phyloP scores from a whole-genome alignment of 2,113 vertebrate species.

The Rafetus swinhoei region DNA sequence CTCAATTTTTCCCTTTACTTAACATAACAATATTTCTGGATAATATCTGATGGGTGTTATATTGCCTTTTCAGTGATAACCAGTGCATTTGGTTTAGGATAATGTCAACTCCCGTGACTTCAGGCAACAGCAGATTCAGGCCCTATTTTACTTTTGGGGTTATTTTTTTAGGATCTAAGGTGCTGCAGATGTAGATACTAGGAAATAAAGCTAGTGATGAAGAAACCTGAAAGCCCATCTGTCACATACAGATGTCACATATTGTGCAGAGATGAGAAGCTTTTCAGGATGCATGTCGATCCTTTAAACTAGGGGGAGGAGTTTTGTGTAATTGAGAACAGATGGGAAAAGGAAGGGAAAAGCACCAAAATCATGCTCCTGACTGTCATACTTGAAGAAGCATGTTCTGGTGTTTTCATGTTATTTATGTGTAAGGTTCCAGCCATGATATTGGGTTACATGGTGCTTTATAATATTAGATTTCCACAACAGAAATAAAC shows the following conservation, averaged over 20 bases:
- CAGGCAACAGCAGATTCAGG: neutral
- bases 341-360: slow-evolving; percentile 68
- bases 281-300: slow-evolving; percentile 64
- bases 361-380: slow-evolving; percentile 56
- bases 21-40: neutral
- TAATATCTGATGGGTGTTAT: neutral
- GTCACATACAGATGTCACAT: slow-evolving; percentile 79
- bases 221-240: slow-evolving; percentile 78
- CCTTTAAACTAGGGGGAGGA: slow-evolving; percentile 71
- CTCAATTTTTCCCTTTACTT: neutral
- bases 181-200: slow-evolving; percentile 64
- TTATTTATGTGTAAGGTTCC: slow-evolving; percentile 21
- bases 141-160: neutral
- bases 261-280: slow-evolving; percentile 67
- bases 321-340: slow-evolving; percentile 76
- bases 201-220: slow-evolving; percentile 70
- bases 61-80: neutral
- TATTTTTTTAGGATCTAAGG: slow-evolving; percentile 59
- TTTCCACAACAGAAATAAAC: slow-evolving; percentile 1
- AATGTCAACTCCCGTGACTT: neutral
- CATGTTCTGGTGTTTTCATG: slow-evolving; percentile 7
- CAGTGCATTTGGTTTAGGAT: neutral
- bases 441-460: slow-evolving; percentile 27
- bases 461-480: slow-evolving; percentile 33
- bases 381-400: slow-evolving; percentile 57